Percentiles rank a stretch among this genome's conserved stretches.
These are phyloP conservation scores for Danio aesculapii DNA, from an alignment of 2,797 vertebrate species.

Conservation along the genomic window DNA sequence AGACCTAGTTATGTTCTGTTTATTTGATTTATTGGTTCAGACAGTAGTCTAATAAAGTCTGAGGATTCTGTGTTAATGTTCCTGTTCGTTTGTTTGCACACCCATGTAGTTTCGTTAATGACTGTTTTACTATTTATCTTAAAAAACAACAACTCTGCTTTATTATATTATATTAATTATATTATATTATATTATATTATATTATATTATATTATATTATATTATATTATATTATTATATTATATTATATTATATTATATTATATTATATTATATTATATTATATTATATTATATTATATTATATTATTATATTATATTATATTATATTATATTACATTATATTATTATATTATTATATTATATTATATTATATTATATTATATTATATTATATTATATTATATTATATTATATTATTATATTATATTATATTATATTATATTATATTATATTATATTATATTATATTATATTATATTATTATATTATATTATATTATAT, in stretches of 20 bases:
- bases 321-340: not conserved
- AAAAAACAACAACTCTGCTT: no score
- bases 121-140: constrained; percentile 29
- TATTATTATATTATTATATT: not conserved
- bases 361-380: not conserved
- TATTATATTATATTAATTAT: no score
- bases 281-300: no score
- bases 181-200: not conserved
- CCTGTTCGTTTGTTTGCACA: constrained; percentile 1
- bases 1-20: constrained; percentile 33
- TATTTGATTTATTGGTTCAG: constrained; percentile 28
- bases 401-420: no score
- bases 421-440: not conserved
- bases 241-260: no score
- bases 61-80: constrained; percentile 23
- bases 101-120: constrained; percentile 27
- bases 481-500: not conserved
- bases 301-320: no score
- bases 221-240: not conserved
- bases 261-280: no score
- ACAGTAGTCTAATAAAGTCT: constrained; percentile 30
- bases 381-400: no score
- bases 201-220: not conserved
- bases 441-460: not conserved
- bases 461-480: not conserved